Evolutionary conservation across 2,888 invertebrate genomes (phyloP), one percentile per base, ranked within the genome.

Genomic region (Selenia dentaria): DNA sequence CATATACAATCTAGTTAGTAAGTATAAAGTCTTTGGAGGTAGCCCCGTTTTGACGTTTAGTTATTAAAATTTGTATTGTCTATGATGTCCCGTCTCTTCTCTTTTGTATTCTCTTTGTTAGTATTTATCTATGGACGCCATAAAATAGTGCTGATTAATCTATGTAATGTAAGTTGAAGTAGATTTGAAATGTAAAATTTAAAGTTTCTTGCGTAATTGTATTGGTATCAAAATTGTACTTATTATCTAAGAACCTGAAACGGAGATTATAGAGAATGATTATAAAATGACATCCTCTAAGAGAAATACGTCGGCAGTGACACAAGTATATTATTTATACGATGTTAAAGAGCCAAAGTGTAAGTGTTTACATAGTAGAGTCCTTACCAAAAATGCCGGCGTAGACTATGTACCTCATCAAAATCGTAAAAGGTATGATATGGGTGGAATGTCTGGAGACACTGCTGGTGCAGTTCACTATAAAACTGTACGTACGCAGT

Each of bases 361-460:
- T 22, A 22, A 22, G 22, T 22, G 22, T 22, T 5, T 18, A 18
- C 41, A 34, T 24, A 38, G 24, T 11, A 36, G 13, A 10, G 28
- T 38, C 8, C 9, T 20, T 29, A 24, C n/a, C 2, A 35, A 22
- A 10, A 20, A 40, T 25, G 24, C 8, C n/a, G 32, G 18, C n/a
- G 39, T 43, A 9, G 25, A 11, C 10, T 26, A 33, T 33, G 32
- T 31, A 8, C 24, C 35, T 8, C 32, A 32, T n/a, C 20, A 36
- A 49, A 24, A 3, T 3, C 16, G 2, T 4, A 16, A 16, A 4
- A 16, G 16, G 16, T 3, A 16, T 16, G 2, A 16, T 16, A 16
- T 16, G 4, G 4, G 16, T 16, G 16, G 16, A 2, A 16, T 16
- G 16, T 16, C 2, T 4, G 3, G 2, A 8, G 22, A 22, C 2